Evolutionary conservation across 1,140 invertebrate genomes (phyloP).

Genomic region (Brachionus paranguensis): DNA sequence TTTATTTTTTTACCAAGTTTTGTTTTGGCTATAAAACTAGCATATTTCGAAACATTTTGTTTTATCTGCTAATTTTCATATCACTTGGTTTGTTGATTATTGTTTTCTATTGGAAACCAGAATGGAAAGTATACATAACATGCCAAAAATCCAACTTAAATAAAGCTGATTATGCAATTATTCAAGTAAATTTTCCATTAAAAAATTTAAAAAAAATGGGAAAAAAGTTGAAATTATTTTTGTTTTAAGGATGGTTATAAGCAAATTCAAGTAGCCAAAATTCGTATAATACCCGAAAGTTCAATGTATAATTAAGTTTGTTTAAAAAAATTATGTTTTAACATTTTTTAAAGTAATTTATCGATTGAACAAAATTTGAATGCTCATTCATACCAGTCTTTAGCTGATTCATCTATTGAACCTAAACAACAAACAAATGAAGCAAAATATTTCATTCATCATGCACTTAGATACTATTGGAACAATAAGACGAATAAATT

Average conservation of each 20-base stretch:
- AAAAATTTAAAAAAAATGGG: constrained; percentile 44
- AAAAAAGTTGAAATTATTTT: not conserved
- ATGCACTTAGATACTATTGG: constrained; percentile 22
- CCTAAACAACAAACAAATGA: not conserved
- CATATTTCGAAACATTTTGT: constrained; percentile 57
- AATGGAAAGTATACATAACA: constrained; percentile 68
- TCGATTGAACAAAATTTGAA: not conserved
- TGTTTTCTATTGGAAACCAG: constrained; percentile 79
- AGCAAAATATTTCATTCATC: constrained; percentile 24
- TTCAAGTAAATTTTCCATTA: constrained; percentile 59
- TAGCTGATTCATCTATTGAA: not conserved
- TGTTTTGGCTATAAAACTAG: constrained; percentile 61
- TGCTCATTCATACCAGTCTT: not conserved
- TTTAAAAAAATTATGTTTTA: not conserved
- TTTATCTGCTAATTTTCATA: constrained; percentile 63
- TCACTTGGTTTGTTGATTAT: constrained; percentile 69
- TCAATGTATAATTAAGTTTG: not conserved
- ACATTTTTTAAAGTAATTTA: not conserved
- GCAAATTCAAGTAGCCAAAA: not conserved
- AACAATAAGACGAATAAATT: not conserved
- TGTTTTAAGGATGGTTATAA: not conserved
- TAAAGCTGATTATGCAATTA: constrained; percentile 69
- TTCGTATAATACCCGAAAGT: not conserved
- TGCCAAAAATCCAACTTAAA: constrained; percentile 65
- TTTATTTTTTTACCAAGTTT: not conserved